Conservation (phyloP, 2,113 vertebrate genomes). For the Psephotus haematonotus region DNA sequence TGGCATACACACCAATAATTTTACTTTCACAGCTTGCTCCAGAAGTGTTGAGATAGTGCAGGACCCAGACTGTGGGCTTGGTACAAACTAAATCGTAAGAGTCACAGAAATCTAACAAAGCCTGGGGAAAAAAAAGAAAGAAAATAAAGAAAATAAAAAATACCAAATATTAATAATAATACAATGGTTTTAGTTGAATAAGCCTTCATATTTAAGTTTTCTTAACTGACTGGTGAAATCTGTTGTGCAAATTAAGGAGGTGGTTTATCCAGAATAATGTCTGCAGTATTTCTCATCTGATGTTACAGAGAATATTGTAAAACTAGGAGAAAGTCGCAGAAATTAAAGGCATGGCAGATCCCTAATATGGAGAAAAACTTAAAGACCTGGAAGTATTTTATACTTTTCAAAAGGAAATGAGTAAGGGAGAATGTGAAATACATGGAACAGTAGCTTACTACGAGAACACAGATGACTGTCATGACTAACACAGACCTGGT, state of each 20-base stretch:
- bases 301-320: neutral
- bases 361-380: neutral
- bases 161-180: neutral
- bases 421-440: neutral
- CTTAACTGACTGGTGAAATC: neutral
- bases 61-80: conserved; percentile 78
- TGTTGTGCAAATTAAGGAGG: neutral
- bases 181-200: neutral
- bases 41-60: conserved; percentile 77
- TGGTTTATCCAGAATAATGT: neutral
- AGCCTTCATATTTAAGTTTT: neutral
- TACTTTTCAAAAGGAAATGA: neutral
- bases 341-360: neutral
- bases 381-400: neutral
- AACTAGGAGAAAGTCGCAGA: neutral
- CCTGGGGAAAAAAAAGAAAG: neutral
- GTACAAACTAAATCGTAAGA: conserved; percentile 75
- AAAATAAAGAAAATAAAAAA: neutral
- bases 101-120: conserved; percentile 75
- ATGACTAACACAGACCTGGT: neutral
- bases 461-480: neutral
- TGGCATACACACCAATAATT: conserved; percentile 75
- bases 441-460: neutral
- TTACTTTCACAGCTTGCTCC: conserved; percentile 78
- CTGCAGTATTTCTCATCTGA: neutral